phyloP scores from a whole-genome alignment of 2,888 invertebrate species.

The Cepaea hortensis region DNA sequence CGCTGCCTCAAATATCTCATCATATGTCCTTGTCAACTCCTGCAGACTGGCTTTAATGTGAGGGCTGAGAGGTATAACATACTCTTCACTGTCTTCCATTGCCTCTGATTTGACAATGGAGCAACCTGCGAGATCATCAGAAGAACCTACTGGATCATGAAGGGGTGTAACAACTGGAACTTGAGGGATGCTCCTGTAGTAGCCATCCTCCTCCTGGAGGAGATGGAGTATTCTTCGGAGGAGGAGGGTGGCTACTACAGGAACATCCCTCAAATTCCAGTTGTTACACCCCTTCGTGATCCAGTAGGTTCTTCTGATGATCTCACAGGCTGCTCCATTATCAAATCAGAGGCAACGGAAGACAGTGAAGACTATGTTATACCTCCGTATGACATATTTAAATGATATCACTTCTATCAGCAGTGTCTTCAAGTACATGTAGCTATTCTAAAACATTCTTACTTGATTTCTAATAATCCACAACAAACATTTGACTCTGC shows the following conservation, averaged over 20 bases:
- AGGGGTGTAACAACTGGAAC: neutral
- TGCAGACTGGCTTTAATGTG: slow-evolving; percentile 47
- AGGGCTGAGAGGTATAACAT: slow-evolving; percentile 48
- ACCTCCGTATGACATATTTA: slow-evolving; percentile 20
- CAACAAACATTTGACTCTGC: no score
- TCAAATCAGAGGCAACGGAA: slow-evolving; percentile 21
- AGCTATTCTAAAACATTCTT: no score
- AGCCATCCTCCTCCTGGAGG: slow-evolving; percentile 27
- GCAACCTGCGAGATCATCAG: slow-evolving; percentile 7
- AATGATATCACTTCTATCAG: no score
- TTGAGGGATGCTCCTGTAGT: neutral
- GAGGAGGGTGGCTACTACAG: slow-evolving; percentile 22
- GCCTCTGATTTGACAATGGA: slow-evolving; percentile 28
- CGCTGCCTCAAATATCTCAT: slow-evolving; percentile 62
- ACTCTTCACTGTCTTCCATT: slow-evolving; percentile 31
- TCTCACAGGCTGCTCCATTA: neutral
- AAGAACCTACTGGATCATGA: slow-evolving; percentile 22
- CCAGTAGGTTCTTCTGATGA: slow-evolving; percentile 33
- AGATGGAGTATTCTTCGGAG: slow-evolving; percentile 37
- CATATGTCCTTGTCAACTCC: slow-evolving; percentile 49
- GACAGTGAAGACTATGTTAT: slow-evolving; percentile 40
- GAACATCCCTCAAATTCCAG: no score
- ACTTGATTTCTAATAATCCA: no score
- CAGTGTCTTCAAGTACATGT: no score
- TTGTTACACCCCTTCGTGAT: neutral